These are phyloP conservation scores for Ptychoptera albimana DNA, from an alignment of 2,888 invertebrate species.

Conservation along the genomic window DNA sequence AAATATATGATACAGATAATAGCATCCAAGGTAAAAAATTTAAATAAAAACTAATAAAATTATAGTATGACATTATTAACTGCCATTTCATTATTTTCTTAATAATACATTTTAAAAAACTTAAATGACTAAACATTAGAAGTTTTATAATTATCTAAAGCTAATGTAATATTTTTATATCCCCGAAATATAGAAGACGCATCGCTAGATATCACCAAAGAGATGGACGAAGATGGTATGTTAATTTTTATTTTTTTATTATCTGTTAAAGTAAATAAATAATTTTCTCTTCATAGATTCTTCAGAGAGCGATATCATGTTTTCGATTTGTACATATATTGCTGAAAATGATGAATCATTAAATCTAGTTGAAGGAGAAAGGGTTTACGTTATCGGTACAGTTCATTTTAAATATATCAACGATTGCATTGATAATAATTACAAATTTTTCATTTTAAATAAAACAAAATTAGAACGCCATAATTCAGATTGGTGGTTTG, in stretches of 20 bases:
- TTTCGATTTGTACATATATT: slow-evolving; percentile 68
- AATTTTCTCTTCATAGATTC: slow-evolving; percentile 26
- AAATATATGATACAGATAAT: too few species aligned
- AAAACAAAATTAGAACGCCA: slow-evolving; percentile 43
- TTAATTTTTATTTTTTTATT: background rate
- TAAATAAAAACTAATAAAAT: too few species aligned
- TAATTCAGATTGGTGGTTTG: slow-evolving; percentile 86
- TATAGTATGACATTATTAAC: slow-evolving; percentile 8
- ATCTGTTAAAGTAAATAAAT: slow-evolving; percentile 1
- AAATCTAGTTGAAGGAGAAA: slow-evolving; percentile 79
- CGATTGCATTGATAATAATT: background rate
- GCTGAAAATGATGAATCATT: slow-evolving; percentile 80
- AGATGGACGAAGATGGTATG: slow-evolving; percentile 23
- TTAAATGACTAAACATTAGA: too few species aligned
- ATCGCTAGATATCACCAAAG: slow-evolving; percentile 30
- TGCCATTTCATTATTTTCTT: too few species aligned
- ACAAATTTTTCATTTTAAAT: background rate
- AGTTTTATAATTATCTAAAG: too few species aligned
- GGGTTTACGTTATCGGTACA: slow-evolving; percentile 63
- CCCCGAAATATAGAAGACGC: too few species aligned
- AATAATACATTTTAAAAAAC: too few species aligned
- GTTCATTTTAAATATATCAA: slow-evolving; percentile 1
- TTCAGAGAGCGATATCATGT: slow-evolving; percentile 52
- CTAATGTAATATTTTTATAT: too few species aligned
- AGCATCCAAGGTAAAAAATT: too few species aligned